Percentiles rank a stretch among this genome's conserved stretches.
Evolutionary conservation across 1,140 invertebrate genomes (phyloP).

Genomic region (Drosophila azteca): DNA sequence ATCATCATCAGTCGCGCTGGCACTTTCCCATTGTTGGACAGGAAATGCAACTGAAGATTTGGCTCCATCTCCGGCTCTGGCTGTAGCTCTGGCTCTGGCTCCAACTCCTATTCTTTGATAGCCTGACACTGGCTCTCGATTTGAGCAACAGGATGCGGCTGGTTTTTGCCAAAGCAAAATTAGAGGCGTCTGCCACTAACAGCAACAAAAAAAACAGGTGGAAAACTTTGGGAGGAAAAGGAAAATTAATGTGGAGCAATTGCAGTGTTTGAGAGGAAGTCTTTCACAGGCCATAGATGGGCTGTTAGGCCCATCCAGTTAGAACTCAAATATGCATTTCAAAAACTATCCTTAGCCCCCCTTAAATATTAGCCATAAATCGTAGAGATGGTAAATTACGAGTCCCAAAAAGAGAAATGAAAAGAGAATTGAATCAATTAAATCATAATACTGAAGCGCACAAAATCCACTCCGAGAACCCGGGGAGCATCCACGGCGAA

Average conservation of each 20-base stretch:
- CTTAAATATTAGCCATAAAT: constrained; percentile 3
- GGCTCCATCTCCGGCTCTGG: neutral
- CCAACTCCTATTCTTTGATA: constrained; percentile 22
- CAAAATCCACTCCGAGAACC: neutral
- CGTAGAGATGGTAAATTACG: neutral
- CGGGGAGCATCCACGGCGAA: neutral
- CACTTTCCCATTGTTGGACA: constrained; percentile 32
- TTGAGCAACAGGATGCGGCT: constrained; percentile 41
- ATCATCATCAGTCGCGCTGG: constrained; percentile 4
- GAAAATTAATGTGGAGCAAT: too few species aligned
- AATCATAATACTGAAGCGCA: constrained; percentile 40
- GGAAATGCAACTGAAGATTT: constrained; percentile 44
- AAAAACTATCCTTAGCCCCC: too few species aligned
- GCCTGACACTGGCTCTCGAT: constrained; percentile 12
- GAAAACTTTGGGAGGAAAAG: too few species aligned
- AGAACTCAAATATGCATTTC: too few species aligned
- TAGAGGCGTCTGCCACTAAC: too few species aligned
- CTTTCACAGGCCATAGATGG: too few species aligned
- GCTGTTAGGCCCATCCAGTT: too few species aligned
- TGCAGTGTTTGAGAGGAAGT: too few species aligned
- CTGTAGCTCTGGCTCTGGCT: neutral
- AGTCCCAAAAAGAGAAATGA: neutral
- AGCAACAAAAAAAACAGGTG: too few species aligned
- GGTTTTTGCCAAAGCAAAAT: constrained; percentile 11
- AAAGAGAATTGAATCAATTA: constrained; percentile 37